Evolutionary conservation across 2,888 invertebrate genomes (phyloP).

Genomic region (Ophion costatus): DNA sequence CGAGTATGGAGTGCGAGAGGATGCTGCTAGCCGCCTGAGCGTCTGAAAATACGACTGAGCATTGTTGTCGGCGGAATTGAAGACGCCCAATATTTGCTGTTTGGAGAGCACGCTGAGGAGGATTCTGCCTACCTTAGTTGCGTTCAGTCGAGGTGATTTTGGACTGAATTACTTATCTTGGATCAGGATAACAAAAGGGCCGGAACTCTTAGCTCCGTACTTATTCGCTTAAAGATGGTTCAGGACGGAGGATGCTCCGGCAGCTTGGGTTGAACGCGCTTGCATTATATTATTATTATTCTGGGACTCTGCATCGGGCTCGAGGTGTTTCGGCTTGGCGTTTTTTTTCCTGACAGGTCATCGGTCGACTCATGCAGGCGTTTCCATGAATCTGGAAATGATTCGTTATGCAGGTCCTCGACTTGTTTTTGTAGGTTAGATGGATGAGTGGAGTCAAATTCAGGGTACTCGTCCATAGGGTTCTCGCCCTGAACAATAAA

Average conservation of each 20-base stretch:
- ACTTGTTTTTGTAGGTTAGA: background rate
- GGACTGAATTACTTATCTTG: background rate
- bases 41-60: conserved; percentile 6
- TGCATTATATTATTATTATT: background rate
- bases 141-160: background rate
- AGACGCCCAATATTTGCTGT: background rate
- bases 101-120: background rate
- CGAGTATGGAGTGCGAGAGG: background rate
- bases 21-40: conserved; percentile 1
- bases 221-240: background rate
- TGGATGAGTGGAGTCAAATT: no score
- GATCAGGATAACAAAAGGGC: background rate
- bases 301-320: background rate
- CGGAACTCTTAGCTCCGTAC: background rate
- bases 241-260: background rate
- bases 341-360: background rate
- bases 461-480: background rate
- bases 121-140: background rate
- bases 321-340: background rate
- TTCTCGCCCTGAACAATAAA: background rate
- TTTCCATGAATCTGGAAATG: conserved; percentile 6
- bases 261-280: background rate
- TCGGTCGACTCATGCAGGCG: conserved; percentile 7
- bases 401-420: conserved; percentile 3
- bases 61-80: conserved; percentile 17